A percentile compares a stretch with the other conserved stretches of the same genome.
phyloP scores from a whole-genome alignment of 2,888 invertebrate species.

The Deroplatys truncata region DNA sequence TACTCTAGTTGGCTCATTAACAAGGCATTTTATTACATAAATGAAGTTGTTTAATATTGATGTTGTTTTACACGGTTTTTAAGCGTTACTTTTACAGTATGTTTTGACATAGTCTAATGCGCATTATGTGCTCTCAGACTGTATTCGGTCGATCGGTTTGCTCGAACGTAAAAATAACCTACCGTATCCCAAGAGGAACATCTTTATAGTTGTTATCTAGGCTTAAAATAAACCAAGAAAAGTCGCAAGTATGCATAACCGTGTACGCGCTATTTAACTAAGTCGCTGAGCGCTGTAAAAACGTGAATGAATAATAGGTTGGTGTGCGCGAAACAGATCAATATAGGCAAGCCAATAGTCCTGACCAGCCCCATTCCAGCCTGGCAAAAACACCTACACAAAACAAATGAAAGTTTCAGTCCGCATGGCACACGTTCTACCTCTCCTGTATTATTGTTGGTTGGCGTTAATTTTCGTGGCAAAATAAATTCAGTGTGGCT shows the following conservation, averaged over 20 bases:
- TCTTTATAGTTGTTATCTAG: not conserved
- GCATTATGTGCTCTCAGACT: no score
- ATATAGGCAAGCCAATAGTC: not conserved
- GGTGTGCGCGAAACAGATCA: not conserved
- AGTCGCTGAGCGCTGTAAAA: not conserved
- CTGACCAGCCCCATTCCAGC: not conserved
- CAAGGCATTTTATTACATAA: no score
- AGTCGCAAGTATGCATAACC: not conserved
- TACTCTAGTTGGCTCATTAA: no score
- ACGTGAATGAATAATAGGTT: not conserved
- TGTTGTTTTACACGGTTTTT: no score
- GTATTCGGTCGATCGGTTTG: no score
- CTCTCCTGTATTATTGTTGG: not conserved
- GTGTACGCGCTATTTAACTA: not conserved
- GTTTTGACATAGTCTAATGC: no score
- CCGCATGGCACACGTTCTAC: not conserved
- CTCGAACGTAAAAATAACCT: no score
- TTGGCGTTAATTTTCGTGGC: not conserved
- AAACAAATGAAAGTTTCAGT: not conserved
- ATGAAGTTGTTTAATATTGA: no score
- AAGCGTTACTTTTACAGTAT: no score
- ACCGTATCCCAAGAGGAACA: no score
- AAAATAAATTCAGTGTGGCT: not conserved
- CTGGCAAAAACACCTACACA: not conserved
- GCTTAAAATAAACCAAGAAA: not conserved